phyloP scores from a whole-genome alignment of 2,888 invertebrate species.

The Tipula vernalis region DNA sequence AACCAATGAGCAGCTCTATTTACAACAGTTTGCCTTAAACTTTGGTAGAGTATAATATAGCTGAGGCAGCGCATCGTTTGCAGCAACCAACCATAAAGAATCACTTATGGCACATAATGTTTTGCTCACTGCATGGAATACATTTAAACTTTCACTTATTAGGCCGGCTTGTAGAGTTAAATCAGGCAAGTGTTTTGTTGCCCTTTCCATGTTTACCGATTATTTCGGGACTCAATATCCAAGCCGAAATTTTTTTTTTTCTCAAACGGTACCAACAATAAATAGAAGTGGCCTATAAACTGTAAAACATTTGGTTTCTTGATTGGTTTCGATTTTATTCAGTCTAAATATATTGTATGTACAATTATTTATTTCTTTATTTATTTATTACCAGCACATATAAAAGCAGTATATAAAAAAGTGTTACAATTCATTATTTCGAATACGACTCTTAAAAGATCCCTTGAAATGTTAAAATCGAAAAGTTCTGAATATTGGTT shows the following conservation, averaged over 20 bases:
- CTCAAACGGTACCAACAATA: conserved; percentile 81
- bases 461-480: too few relatives aligned
- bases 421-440: too few relatives aligned
- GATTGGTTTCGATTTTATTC: conserved; percentile 30
- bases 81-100: conserved; percentile 92
- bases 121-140: conserved; percentile 80
- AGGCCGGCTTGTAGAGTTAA: conserved; percentile 85
- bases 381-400: too few relatives aligned
- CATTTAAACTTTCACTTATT: conserved; percentile 68
- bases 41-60: conserved; percentile 74
- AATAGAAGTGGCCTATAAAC: conserved; percentile 72
- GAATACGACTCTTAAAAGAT: too few relatives aligned
- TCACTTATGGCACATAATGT: conserved; percentile 83
- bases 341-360: conserved; percentile 76
- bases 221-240: conserved; percentile 86
- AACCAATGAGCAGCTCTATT: background rate
- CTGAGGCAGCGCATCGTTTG: conserved; percentile 82
- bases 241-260: conserved; percentile 90
- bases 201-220: conserved; percentile 78
- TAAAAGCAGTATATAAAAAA: too few relatives aligned
- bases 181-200: conserved; percentile 90
- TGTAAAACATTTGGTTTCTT: conserved; percentile 54
- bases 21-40: conserved; percentile 48
- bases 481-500: too few relatives aligned
- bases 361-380: too few relatives aligned